These are phyloP conservation scores for Xiphydria camelus DNA, from an alignment of 2,888 invertebrate genomes.

Conservation along the genomic window DNA sequence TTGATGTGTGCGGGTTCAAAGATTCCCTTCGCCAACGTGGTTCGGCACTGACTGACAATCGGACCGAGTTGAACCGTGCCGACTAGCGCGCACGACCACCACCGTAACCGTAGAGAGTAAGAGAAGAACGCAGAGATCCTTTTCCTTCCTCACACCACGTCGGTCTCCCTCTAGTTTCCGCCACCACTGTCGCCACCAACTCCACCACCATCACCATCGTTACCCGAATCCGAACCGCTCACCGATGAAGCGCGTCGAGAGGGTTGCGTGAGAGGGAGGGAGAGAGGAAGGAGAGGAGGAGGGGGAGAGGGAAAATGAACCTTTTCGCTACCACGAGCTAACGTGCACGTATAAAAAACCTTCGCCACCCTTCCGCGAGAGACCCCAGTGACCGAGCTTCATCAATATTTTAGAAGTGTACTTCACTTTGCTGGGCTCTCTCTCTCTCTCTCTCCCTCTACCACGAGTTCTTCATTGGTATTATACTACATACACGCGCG, in stretches of 20 bases:
- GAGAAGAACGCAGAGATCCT: not conserved
- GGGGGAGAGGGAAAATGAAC: too few species aligned
- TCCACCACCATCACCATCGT: too few species aligned
- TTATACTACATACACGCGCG: not conserved
- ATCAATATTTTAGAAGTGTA: too few species aligned
- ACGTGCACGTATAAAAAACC: too few species aligned
- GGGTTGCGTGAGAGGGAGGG: not conserved
- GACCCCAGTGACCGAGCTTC: too few species aligned
- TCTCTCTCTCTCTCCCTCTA: constrained; percentile 4
- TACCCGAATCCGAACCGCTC: too few species aligned
- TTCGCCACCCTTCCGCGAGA: too few species aligned
- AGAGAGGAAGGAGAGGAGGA: not conserved
- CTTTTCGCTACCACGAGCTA: too few species aligned
- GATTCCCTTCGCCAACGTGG: constrained; percentile 29
- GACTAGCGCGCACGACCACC: constrained; percentile 6
- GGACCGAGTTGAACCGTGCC: constrained; percentile 43
- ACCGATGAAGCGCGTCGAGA: not conserved
- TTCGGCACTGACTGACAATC: constrained; percentile 48
- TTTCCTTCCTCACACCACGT: too few species aligned
- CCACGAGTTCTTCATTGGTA: not conserved
- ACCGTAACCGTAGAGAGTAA: constrained; percentile 18
- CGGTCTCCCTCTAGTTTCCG: too few species aligned
- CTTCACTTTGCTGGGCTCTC: constrained; percentile 10
- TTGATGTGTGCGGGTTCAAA: not conserved
- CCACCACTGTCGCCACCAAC: too few species aligned